A percentile compares a stretch with the other conserved stretches of the same genome.
Evolutionary conservation across 1,140 invertebrate species (phyloP).

Genomic region (Drosophila eugracilis): DNA sequence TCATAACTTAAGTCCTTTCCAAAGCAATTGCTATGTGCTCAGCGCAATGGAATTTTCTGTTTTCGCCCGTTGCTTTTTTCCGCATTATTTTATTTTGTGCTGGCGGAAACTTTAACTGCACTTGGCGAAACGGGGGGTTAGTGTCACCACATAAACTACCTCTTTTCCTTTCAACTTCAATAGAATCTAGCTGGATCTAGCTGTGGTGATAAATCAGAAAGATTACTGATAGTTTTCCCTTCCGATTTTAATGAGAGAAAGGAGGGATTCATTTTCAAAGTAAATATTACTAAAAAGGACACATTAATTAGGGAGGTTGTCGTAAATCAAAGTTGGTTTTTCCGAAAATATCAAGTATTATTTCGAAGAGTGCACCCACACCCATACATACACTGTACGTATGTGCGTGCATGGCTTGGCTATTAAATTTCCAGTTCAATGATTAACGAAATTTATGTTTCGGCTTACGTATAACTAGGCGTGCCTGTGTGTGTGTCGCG

Average conservation of each 20-base stretch:
- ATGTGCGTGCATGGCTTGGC: conserved; percentile 64
- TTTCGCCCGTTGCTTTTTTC: conserved; percentile 6
- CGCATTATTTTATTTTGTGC: conserved; percentile 35
- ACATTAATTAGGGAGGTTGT: no score
- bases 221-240: no score
- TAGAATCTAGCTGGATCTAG: no score
- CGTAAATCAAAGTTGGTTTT: no score
- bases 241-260: no score
- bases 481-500: conserved; percentile 4
- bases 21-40: conserved; percentile 66
- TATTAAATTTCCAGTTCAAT: conserved; percentile 83
- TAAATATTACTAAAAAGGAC: no score
- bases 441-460: conserved; percentile 83
- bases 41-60: conserved; percentile 66
- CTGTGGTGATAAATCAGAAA: no score
- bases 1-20: conserved; percentile 28
- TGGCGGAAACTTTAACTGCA: conserved; percentile 65
- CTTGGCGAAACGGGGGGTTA: background rate
- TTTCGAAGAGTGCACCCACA: background rate
- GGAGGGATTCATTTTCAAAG: no score
- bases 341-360: background rate
- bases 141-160: no score
- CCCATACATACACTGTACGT: conserved; percentile 1
- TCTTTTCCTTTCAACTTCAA: no score
- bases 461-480: conserved; percentile 65